Evolutionary conservation across 2,888 invertebrate genomes (phyloP), one percentile per base, ranked within the genome.

Genomic region (Rhabditoides inermis): DNA sequence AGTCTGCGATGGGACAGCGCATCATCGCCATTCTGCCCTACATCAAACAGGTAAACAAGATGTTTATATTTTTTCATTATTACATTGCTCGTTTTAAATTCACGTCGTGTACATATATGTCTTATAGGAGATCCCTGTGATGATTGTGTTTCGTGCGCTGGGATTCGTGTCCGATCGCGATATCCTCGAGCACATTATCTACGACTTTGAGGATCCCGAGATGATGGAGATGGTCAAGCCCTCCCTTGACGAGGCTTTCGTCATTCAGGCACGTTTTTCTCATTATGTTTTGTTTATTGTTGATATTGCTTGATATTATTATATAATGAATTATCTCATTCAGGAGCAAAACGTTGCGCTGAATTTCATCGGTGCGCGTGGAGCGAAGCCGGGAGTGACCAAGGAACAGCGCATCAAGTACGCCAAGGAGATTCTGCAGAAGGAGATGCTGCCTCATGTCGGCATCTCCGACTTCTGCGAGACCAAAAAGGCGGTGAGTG

Each of bases 221-320:
- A 95, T 99, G 94, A 98, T 99, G 95, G 98, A 99, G 84, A 95
- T 99, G 94, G 94, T 92, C 0, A 99, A 99, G 78, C 98, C 98
- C 0, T 95, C 95, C 0, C 80, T 98, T 52, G 98, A 98, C 80
- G 98, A 98, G 81, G 98, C 98, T 40, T 98, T 98, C 79, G 95
- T 95, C 0, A 91, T 98, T 67, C 95, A 72, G 54, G 68, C 60
- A 28, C 22, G 20, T 20, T 35, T 46, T 26, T 44, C 15, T 26
- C 22, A 10, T 44, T 44, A 7, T 44, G 12, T 23, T 25, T 44
- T 10, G 5, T 20, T 7, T 10, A 40, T n/a, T 40, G 10, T 40
- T 10, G 6, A 18, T 40, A n/a, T 18, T 32, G 18, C 40, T 40
- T 18, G 22, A 23, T 26, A 22, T 18, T 6, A 10, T 36, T 15